A percentile compares a stretch with the other conserved stretches of the same genome.
Conservation (phyloP, 2,888 invertebrate genomes). For the Phasia obesa region DNA sequence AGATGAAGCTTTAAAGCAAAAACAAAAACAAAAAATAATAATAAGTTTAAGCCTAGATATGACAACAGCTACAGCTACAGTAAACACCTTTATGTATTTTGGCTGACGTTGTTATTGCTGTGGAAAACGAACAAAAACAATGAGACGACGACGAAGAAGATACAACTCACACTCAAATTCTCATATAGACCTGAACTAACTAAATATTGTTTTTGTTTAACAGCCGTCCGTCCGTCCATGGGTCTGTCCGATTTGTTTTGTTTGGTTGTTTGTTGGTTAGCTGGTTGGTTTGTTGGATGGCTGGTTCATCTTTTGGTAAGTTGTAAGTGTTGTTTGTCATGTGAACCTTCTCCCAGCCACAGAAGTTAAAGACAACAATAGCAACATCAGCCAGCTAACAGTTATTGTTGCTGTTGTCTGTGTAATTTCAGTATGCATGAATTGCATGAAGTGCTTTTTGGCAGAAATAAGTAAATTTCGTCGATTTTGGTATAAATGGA, state of each 20-base stretch:
- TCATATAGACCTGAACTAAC: conserved; percentile 63
- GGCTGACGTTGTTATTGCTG: conserved; percentile 26
- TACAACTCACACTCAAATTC: conserved; percentile 52
- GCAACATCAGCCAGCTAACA: conserved; percentile 16
- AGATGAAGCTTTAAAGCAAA: conserved; percentile 34
- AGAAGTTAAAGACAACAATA: conserved; percentile 60
- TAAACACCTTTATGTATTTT: conserved; percentile 30
- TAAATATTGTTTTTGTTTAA: conserved; percentile 35
- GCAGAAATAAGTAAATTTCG: conserved; percentile 73
- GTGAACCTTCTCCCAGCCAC: conserved; percentile 72
- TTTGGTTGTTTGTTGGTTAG: conserved; percentile 17
- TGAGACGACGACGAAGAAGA: conserved; percentile 54
- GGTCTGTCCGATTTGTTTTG: conserved; percentile 35
- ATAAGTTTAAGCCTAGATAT: conserved; percentile 60
- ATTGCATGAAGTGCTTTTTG: conserved; percentile 66
- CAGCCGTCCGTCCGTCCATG: background rate
- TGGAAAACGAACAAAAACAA: conserved; percentile 31
- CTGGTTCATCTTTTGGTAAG: conserved; percentile 51
- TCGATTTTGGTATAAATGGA: conserved; percentile 83
- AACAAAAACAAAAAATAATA: too few relatives aligned
- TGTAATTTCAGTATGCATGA: conserved; percentile 49
- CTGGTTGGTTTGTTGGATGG: conserved; percentile 14
- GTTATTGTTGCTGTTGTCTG: conserved; percentile 21
- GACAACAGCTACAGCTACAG: conserved; percentile 54
- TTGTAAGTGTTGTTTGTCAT: conserved; percentile 65